A percentile compares a stretch with the other conserved stretches of the same genome.
phyloP scores from a whole-genome alignment of 2,888 invertebrate species.

The Mylabris sibirica region DNA sequence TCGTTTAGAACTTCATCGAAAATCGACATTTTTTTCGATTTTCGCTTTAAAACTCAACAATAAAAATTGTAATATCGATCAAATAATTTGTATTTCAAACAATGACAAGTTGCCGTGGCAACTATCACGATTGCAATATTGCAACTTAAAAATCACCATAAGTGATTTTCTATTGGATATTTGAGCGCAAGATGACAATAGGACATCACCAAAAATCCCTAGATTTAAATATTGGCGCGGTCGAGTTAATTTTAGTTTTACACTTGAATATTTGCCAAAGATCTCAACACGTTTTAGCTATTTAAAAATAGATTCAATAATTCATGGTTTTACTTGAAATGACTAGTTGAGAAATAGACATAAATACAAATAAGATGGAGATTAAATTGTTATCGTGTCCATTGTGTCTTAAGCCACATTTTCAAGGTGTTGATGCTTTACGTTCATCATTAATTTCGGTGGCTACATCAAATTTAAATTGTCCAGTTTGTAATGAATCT shows the following conservation, averaged over 20 bases:
- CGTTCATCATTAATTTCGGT: slow-evolving; percentile 76
- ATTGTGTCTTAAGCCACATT: slow-evolving; percentile 77
- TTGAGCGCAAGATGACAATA: neutral
- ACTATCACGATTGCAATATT: slow-evolving; percentile 2
- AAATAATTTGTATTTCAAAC: slow-evolving; percentile 16
- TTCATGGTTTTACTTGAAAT: neutral
- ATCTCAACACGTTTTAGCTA: slow-evolving; percentile 16
- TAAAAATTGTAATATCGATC: neutral
- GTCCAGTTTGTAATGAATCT: slow-evolving; percentile 81
- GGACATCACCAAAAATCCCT: neutral
- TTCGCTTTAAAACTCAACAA: neutral
- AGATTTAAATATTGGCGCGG: slow-evolving; percentile 26
- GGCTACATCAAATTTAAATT: slow-evolving; percentile 76
- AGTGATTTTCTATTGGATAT: too few species aligned
- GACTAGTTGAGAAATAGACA: neutral
- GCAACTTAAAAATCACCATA: neutral
- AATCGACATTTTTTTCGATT: slow-evolving; percentile 35
- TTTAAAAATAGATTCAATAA: slow-evolving; percentile 33
- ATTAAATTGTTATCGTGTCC: slow-evolving; percentile 73
- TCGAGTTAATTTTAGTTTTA: neutral
- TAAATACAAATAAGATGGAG: slow-evolving; percentile 45
- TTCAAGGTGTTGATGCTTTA: slow-evolving; percentile 74
- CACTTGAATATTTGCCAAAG: slow-evolving; percentile 19
- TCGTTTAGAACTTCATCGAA: slow-evolving; percentile 72
- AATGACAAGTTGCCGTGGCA: slow-evolving; percentile 19